phyloP scores from a whole-genome alignment of 2,113 vertebrate genomes.

The Pagrus major region DNA sequence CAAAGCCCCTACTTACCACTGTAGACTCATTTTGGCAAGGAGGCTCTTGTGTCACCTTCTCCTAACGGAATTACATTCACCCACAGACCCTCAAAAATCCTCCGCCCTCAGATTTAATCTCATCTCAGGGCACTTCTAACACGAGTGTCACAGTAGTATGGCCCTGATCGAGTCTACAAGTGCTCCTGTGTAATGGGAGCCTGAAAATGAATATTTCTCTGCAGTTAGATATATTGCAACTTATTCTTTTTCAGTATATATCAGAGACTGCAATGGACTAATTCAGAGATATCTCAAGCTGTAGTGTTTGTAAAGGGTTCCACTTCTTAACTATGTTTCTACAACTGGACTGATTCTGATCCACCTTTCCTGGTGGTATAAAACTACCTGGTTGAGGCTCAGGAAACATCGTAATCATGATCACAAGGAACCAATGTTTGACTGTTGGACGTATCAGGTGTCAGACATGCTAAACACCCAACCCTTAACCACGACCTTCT shows the following conservation, averaged over 20 bases:
- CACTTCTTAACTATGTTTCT: background rate
- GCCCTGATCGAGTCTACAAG: conserved; percentile 2
- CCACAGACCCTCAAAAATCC: conserved; percentile 20
- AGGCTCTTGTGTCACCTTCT: conserved; percentile 15
- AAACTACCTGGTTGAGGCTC: background rate
- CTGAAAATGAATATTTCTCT: background rate
- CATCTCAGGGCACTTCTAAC: conserved; percentile 34
- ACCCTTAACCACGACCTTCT: background rate
- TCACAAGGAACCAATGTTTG: background rate
- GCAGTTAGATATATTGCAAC: background rate
- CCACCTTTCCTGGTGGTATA: background rate
- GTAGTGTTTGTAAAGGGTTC: background rate
- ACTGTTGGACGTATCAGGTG: background rate
- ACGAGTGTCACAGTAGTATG: conserved; percentile 9
- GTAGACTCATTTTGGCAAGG: conserved; percentile 15
- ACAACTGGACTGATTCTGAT: background rate
- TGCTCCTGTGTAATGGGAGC: conserved; percentile 14
- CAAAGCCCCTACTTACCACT: conserved; percentile 9
- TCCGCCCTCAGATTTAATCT: conserved; percentile 16
- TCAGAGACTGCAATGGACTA: too few species aligned
- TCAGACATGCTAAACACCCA: background rate
- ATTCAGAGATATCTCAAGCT: background rate
- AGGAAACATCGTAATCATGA: background rate
- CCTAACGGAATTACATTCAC: conserved; percentile 37
- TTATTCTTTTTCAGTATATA: background rate